Base-by-base conservation (phyloP, 2,888 invertebrate genomes). In the Cyaniris semiargus region DNA sequence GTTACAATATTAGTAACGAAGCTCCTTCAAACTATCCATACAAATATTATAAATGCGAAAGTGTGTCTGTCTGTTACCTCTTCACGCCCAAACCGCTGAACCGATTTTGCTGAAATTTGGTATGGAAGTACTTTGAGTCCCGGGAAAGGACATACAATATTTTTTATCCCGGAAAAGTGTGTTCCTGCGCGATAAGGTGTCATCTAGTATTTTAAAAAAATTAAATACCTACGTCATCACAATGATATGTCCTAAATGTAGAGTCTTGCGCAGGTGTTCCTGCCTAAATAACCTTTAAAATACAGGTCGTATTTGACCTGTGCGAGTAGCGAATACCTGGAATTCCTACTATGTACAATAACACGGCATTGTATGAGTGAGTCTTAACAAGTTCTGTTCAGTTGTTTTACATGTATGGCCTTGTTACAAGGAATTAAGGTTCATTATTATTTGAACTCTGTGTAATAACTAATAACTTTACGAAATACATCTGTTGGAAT, bases 221-320 rank as follows among this genome's bases (percentile, higher is more conserved):
- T 48, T 48, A 48, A 48, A 48, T 3, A 15, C 48, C 13, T 48
- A 15, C 48, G 48, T 48, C 53, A 53, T 53, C 53, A 48, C 48
- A 13, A 13, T 48, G 15, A 48, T 4, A 48, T 15, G 48, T 48
- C 48, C 18, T 5, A 53, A 53, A 53, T 53, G 18, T 53, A 18
- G 53, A 53, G 18, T 18, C 53, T 48, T 48, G 53, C 4, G 27
- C 31, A 27, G 15, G 15, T 27, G 18, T 10, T 60, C 3, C 23
- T 60, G 8, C 58, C 58, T 23, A 0, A 60, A 23, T 23, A 60
- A 31, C 66, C 27, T 66, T 31, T 66, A 18, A 66, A 31, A 15
- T 66, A 66, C 66, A 27, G 27, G 66, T 66, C 27, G 66, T 60
- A 60, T 60, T 66, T 66, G 66, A 66, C 66, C 66, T 27, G 66